A percentile compares a stretch with the other conserved stretches of the same genome.
These are phyloP conservation scores for Caenorhabditis remanei DNA, from an alignment of 1,140 invertebrate genomes.

Conservation along the genomic window DNA sequence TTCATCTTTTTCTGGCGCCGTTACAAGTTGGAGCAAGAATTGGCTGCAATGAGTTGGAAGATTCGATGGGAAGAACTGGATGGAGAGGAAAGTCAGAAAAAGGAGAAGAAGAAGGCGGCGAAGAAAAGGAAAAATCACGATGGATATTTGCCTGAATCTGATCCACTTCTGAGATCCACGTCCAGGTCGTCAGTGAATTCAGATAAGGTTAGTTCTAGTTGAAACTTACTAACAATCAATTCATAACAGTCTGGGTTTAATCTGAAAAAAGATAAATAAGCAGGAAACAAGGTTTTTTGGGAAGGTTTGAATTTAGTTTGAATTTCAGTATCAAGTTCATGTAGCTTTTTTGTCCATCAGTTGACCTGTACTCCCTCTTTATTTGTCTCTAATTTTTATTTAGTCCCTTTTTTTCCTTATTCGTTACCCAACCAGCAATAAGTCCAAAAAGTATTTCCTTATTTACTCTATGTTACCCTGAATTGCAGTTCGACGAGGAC, in stretches of 20 bases:
- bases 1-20: conserved; percentile 85
- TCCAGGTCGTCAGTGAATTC: conserved; percentile 79
- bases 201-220: conserved; percentile 73
- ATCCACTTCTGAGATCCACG: conserved; percentile 76
- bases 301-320: no score
- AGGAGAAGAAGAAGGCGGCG: conserved; percentile 59
- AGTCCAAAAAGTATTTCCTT: no score
- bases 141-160: conserved; percentile 68
- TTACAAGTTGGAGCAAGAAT: conserved; percentile 90
- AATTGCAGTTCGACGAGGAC: conserved; percentile 71
- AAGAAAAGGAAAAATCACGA: conserved; percentile 71
- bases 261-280: no score
- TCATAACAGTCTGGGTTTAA: no score
- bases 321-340: no score
- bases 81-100: conserved; percentile 65
- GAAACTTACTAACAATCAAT: not conserved
- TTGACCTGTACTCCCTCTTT: no score
- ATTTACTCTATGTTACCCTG: no score
- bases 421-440: no score
- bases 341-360: no score
- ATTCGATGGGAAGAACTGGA: conserved; percentile 87
- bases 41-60: conserved; percentile 95
- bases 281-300: no score
- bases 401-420: no score
- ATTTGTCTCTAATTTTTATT: no score